Base-by-base conservation (phyloP, 2,113 vertebrate species). In the Gadus chalcogrammus region DNA sequence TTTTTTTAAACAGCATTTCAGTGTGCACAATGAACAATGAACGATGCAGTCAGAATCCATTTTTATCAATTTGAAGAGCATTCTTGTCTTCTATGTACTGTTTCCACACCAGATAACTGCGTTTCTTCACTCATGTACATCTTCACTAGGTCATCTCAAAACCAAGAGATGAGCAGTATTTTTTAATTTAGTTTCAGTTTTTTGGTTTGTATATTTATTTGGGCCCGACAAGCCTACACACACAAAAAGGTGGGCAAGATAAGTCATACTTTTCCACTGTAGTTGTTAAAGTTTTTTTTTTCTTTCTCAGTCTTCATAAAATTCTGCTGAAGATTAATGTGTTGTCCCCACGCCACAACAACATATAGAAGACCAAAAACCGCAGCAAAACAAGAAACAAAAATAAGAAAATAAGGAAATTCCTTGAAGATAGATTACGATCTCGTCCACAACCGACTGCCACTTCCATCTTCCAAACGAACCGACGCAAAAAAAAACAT, bases 401-500 rank as follows among this genome's bases (percentile, higher is more conserved):
- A 55, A 55, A 55, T 3, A 55, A 55, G 5, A 58, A 58, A 58
- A 16, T 6, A 58, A 58, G 5, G 55, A 58, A 58, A 58, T 16
- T 58, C 55, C 55, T 58, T 58, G 55, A 58, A 48, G 11, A 11
- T 48, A 9, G 55, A 9, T 58, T 58, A 3, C 5, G 15, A 58
- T 16, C 55, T 16, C 55, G 55, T 58, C 42, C 42, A 48, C 42
- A 48, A 13, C 42, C 42, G 42, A 48, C 42, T 12, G 7, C 31
- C 31, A 35, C 42, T 48, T 48, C 42, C 9, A 9, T 48, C 42
- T 2, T 13, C 12, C 15, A 58, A 13, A 58, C 42, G 16, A 16
- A 16, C 55, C 55, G 42, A 48, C 55, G 3, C 55, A n/a, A 5
- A 3, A 16, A n/a, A n/a, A n/a, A 61, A 75, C 74, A 79, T 78